These are phyloP conservation scores for Druon quercuslanigerum DNA, from an alignment of 1,140 invertebrate species.

Conservation along the genomic window DNA sequence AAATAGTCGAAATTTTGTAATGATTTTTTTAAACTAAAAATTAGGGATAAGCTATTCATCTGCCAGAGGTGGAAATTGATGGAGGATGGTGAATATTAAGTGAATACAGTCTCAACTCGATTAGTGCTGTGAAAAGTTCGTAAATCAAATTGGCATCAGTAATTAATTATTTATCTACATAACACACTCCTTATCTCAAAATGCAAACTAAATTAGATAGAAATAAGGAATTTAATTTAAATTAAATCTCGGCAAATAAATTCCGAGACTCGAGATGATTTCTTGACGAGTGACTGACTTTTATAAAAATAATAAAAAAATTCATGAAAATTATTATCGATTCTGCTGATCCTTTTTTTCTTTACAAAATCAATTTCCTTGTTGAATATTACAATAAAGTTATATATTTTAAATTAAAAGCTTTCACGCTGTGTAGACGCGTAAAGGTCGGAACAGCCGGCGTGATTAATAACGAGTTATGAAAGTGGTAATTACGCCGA, in stretches of 20 bases:
- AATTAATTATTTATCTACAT: neutral
- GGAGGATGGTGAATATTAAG: neutral
- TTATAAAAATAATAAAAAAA: neutral
- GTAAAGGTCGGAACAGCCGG: conserved; percentile 24
- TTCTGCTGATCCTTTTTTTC: neutral
- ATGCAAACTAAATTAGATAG: neutral
- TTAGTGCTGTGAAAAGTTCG: neutral
- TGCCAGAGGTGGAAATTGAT: conserved; percentile 2
- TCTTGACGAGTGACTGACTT: neutral
- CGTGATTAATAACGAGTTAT: conserved; percentile 28
- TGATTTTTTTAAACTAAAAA: neutral
- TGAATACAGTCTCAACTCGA: neutral
- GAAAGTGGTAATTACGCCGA: conserved; percentile 27
- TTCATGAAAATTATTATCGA: neutral
- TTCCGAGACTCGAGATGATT: neutral
- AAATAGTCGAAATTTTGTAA: neutral
- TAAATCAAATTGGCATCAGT: conserved; percentile 5
- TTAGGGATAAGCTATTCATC: neutral
- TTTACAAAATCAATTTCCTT: conserved; percentile 2
- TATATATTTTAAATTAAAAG: conserved; percentile 28
- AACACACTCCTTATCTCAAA: neutral
- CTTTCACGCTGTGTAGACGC: conserved; percentile 15
- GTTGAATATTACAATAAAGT: conserved; percentile 6
- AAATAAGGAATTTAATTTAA: too few relatives aligned
- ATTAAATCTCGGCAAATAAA: neutral